Evolutionary conservation across 1,140 invertebrate species (phyloP).

Genomic region (Drosophila albomicans): DNA sequence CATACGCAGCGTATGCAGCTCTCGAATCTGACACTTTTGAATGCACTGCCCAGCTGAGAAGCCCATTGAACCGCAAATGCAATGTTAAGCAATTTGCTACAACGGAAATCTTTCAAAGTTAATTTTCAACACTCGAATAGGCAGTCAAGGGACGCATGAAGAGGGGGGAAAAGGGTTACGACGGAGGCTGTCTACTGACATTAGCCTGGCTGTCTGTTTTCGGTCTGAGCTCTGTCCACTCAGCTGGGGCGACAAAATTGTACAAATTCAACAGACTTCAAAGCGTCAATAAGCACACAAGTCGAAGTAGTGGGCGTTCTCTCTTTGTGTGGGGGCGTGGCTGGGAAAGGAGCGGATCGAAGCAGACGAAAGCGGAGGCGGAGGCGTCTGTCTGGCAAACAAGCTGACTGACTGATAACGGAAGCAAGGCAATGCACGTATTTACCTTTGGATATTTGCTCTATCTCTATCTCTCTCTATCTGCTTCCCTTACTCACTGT

Average conservation of each 20-base stretch:
- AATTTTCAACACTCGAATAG: conserved; percentile 74
- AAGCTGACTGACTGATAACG: conserved; percentile 80
- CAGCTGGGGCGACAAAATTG: conserved; percentile 67
- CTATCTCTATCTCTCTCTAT: conserved; percentile 24
- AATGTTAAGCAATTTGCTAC: conserved; percentile 74
- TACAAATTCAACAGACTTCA: conserved; percentile 77
- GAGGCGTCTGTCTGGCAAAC: conserved; percentile 66
- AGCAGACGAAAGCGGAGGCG: not conserved
- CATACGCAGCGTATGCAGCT: conserved; percentile 65
- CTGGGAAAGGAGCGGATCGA: not conserved
- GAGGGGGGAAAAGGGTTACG: too few relatives aligned
- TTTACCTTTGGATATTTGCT: conserved; percentile 79
- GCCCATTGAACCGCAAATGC: conserved; percentile 73
- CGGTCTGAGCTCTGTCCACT: conserved; percentile 41
- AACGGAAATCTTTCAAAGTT: conserved; percentile 77
- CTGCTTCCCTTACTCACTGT: conserved; percentile 16
- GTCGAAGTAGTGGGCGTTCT: conserved; percentile 45
- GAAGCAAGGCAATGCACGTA: conserved; percentile 79
- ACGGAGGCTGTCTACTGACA: not conserved
- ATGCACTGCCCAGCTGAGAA: not conserved
- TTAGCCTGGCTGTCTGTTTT: not conserved
- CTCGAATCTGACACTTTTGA: conserved; percentile 17
- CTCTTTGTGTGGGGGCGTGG: conserved; percentile 43
- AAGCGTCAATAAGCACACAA: conserved; percentile 80
- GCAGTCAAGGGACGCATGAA: too few relatives aligned